A percentile compares a stretch with the other conserved stretches of the same genome.
Conservation (phyloP, 2,888 invertebrate genomes). For the Eupeodes latifasciatus region DNA sequence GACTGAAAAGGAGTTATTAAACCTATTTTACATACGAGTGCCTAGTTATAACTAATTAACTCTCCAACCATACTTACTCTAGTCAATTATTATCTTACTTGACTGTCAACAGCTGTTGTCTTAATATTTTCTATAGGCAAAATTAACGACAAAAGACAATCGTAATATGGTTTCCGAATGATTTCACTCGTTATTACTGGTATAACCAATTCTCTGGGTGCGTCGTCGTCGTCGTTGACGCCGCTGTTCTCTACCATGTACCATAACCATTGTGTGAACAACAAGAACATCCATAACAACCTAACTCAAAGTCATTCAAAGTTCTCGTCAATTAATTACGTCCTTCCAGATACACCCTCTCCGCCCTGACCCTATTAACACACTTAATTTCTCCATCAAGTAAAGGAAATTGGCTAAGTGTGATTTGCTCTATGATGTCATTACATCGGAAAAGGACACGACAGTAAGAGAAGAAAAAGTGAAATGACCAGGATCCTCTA, state of each 20-base stretch:
- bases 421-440: slow-evolving; percentile 54
- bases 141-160: not conserved
- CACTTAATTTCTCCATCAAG: slow-evolving; percentile 45
- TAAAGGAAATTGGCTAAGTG: slow-evolving; percentile 61
- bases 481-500: slow-evolving; percentile 14
- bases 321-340: slow-evolving; percentile 67
- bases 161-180: slow-evolving; percentile 3
- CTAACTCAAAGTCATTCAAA: slow-evolving; percentile 68
- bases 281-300: slow-evolving; percentile 42
- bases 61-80: no score
- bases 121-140: no score
- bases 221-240: no score
- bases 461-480: not conserved
- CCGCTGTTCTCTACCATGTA: not conserved
- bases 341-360: slow-evolving; percentile 15
- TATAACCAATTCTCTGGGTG: not conserved
- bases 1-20: no score
- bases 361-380: slow-evolving; percentile 8
- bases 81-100: no score
- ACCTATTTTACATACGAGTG: no score
- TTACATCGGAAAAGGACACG: slow-evolving; percentile 7
- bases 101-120: no score
- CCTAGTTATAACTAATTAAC: no score
- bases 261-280: slow-evolving; percentile 31
- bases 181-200: not conserved